Conservation (phyloP, 2,888 invertebrate genomes). For the Cotesia congregata region DNA sequence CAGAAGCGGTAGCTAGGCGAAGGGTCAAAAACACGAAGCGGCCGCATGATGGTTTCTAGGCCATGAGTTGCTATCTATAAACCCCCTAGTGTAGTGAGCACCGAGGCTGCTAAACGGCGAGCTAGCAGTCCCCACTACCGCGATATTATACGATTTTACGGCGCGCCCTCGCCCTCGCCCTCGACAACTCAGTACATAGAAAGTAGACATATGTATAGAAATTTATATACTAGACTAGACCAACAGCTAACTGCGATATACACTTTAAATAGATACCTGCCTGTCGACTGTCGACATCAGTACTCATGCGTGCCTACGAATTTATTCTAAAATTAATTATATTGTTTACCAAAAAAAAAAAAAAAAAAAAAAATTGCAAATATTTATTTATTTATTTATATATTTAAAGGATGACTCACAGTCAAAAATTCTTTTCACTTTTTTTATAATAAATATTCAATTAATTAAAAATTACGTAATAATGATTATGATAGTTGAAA, state of each 20-base stretch:
- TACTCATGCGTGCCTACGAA: not conserved
- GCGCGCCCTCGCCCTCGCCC: conserved; percentile 48
- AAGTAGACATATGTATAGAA: not conserved
- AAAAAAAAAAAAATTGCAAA: not conserved
- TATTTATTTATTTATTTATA: not conserved
- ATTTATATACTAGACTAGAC: conserved; percentile 25
- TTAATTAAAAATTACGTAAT: not conserved
- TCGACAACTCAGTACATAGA: conserved; percentile 22
- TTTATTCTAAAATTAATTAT: not conserved
- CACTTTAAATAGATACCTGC: conserved; percentile 33
- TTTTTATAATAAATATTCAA: not conserved
- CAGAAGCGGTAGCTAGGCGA: conserved; percentile 70
- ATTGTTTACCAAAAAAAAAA: not conserved
- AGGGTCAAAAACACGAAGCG: conserved; percentile 71
- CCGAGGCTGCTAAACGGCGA: conserved; percentile 46
- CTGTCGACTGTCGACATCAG: conserved; percentile 4
- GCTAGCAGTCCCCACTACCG: conserved; percentile 29
- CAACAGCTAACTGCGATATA: conserved; percentile 24
- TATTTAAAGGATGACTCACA: not conserved
- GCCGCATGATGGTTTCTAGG: conserved; percentile 67
- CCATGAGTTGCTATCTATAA: conserved; percentile 70
- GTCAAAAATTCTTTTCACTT: no score
- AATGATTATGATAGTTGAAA: not conserved
- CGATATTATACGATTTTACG: conserved; percentile 33
- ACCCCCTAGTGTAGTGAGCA: conserved; percentile 58